phyloP scores from a whole-genome alignment of 92 coral and sea anemone species.

The Zoanthus solanderi region DNA sequence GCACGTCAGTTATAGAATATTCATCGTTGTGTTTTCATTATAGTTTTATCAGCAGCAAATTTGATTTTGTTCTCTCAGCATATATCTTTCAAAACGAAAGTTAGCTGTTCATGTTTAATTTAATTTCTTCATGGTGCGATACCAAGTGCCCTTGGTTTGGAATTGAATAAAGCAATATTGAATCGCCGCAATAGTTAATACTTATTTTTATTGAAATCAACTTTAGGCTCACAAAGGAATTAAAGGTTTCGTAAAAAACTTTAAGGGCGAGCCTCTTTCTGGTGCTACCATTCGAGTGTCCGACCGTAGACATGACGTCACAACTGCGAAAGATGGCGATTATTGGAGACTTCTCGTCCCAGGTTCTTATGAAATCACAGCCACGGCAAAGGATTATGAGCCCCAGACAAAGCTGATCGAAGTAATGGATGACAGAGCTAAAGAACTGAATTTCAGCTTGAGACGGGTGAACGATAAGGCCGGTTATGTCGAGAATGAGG shows the following conservation, averaged over 20 bases:
- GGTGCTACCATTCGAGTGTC: constrained; percentile 89
- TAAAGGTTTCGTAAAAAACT: constrained; percentile 87
- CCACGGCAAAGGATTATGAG: constrained; percentile 80
- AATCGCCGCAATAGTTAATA: not conserved
- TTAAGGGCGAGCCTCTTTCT: constrained; percentile 78
- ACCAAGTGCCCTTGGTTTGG: not conserved
- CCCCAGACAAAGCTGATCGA: constrained; percentile 92
- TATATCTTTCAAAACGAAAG: too few relatives aligned
- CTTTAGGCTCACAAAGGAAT: constrained; percentile 91
- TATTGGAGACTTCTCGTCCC: constrained; percentile 99
- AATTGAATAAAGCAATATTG: not conserved
- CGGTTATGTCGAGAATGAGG: constrained; percentile 54
- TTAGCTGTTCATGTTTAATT: too few relatives aligned
- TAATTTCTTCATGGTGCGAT: too few relatives aligned
- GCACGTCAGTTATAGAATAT: too few relatives aligned
- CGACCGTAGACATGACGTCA: constrained; percentile 97
- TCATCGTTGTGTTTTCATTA: too few relatives aligned
- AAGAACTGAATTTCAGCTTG: constrained; percentile 76
- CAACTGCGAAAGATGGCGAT: constrained; percentile 94
- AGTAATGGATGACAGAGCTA: constrained; percentile 66
- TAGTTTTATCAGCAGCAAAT: too few relatives aligned
- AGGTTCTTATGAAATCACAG: constrained; percentile 97
- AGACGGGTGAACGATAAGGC: constrained; percentile 72
- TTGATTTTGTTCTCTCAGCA: too few relatives aligned
- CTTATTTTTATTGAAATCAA: not conserved